phyloP scores from a whole-genome alignment of 2,113 vertebrate genomes.

The Ptyas mucosa region DNA sequence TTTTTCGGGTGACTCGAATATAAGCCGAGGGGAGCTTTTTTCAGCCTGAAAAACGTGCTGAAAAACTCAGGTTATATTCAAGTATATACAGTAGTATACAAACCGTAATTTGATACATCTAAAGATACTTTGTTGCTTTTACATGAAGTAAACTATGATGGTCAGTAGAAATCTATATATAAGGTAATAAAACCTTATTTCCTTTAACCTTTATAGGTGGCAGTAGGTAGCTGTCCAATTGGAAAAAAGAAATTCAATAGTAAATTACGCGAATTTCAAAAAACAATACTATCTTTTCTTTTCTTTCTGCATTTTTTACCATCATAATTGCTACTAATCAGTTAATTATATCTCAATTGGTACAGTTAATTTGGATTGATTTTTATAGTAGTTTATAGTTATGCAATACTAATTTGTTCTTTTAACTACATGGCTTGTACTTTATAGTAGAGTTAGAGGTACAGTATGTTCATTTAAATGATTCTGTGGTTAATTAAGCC shows the following conservation, averaged over 20 bases:
- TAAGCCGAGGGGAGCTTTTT: too few species aligned
- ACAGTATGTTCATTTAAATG: background rate
- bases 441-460: background rate
- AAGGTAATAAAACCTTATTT: background rate
- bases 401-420: background rate
- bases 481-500: constrained; percentile 4
- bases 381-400: background rate
- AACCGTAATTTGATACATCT: background rate
- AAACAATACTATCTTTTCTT: background rate
- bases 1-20: too few species aligned
- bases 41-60: too few species aligned
- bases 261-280: background rate
- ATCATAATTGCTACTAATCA: background rate
- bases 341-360: background rate
- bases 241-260: background rate
- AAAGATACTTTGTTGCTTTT: background rate
- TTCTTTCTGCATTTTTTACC: background rate
- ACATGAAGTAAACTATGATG: background rate
- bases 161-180: background rate
- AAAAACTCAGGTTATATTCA: too few species aligned
- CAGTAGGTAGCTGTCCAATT: background rate
- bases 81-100: too few species aligned
- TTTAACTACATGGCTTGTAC: background rate
- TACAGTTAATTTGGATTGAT: background rate
- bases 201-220: background rate